phyloP scores from a whole-genome alignment of 1,140 invertebrate genomes.

The Caenorhabditis inopinata region DNA sequence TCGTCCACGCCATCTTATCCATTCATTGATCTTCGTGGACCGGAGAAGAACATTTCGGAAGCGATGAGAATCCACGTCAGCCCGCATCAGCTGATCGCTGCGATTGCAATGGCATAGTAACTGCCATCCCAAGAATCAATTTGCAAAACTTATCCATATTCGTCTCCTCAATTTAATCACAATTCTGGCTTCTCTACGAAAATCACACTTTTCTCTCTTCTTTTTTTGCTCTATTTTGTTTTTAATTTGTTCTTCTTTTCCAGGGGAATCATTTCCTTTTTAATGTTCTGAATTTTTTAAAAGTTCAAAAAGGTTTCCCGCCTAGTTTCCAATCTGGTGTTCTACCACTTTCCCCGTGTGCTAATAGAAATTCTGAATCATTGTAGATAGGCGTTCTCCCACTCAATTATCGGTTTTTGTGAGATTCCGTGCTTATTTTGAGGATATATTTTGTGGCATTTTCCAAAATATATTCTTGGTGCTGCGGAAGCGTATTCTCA shows the following conservation, averaged over 20 bases:
- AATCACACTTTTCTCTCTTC: neutral
- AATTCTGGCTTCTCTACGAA: neutral
- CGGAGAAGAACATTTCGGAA: neutral
- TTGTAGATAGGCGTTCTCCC: neutral
- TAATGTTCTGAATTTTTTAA: neutral
- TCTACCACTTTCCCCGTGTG: neutral
- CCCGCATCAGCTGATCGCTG: neutral
- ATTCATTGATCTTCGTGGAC: neutral
- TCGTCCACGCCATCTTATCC: neutral
- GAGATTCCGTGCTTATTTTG: neutral
- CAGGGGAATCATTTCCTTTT: neutral
- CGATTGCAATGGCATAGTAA: neutral
- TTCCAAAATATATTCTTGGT: neutral
- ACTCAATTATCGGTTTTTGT: no score
- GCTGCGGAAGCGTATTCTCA: neutral
- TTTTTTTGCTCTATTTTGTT: neutral
- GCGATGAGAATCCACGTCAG: neutral
- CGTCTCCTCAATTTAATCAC: neutral
- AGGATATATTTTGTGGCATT: neutral
- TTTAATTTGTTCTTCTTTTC: neutral
- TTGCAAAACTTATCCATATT: conserved; percentile 23
- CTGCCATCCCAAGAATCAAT: neutral
- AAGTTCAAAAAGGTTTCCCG: neutral
- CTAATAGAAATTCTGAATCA: conserved; percentile 1
- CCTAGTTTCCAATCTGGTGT: neutral